Percentiles rank a stretch among this genome's conserved stretches.
Evolutionary conservation across 2,797 vertebrate genomes (phyloP).

Genomic region (Eurystomus glaucurus): DNA sequence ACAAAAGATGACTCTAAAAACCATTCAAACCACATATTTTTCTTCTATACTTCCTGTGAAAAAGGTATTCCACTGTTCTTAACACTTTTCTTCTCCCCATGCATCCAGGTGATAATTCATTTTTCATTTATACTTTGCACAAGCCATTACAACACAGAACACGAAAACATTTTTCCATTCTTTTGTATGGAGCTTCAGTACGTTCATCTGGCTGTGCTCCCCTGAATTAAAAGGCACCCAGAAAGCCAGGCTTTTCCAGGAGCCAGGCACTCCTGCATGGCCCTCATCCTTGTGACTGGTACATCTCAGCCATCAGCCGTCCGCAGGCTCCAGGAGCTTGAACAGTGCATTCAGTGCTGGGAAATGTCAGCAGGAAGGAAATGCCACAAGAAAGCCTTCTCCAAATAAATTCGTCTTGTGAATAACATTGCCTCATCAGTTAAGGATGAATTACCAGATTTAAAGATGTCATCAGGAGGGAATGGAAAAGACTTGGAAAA

Average conservation of each 20-base stretch:
- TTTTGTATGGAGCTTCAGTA: not conserved
- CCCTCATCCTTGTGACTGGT: not conserved
- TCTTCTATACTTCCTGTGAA: not conserved
- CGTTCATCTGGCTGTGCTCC: not conserved
- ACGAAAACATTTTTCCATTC: not conserved
- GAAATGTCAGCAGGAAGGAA: constrained; percentile 38
- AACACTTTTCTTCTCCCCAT: not conserved
- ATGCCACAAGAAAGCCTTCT: constrained; percentile 2
- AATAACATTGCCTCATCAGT: not conserved
- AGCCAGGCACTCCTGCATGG: not conserved
- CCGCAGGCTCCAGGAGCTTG: not conserved
- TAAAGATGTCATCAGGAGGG: constrained; percentile 68
- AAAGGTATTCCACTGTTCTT: not conserved
- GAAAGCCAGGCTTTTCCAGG: not conserved
- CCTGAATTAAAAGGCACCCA: not conserved
- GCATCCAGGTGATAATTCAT: not conserved
- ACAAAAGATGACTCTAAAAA: not conserved
- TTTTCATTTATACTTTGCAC: not conserved
- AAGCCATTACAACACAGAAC: not conserved
- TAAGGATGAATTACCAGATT: constrained; percentile 48
- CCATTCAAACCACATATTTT: not conserved
- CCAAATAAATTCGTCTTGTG: not conserved
- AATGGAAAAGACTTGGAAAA: constrained; percentile 58
- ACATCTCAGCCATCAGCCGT: not conserved
- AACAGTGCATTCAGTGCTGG: not conserved